Conservation (phyloP, 2,888 invertebrate species). For the Fragum sueziense region DNA sequence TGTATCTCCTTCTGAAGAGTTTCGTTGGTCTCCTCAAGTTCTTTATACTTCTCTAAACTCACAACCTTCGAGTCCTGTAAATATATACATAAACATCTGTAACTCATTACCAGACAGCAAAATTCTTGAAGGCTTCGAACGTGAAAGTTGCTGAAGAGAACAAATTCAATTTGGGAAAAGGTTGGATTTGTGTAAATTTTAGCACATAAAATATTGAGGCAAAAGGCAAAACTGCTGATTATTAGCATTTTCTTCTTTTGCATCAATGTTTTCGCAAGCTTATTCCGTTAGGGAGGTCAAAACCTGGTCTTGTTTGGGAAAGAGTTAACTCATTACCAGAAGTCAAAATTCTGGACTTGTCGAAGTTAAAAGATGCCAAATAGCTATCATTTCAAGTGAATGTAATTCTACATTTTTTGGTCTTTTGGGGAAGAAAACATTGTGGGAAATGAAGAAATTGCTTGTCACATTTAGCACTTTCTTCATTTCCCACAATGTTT, state of each 20-base stretch:
- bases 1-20: conserved; percentile 75
- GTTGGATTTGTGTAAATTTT: too few relatives aligned
- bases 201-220: too few relatives aligned
- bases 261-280: too few relatives aligned
- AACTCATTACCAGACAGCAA: not conserved
- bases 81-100: not conserved
- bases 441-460: not conserved
- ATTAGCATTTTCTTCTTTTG: too few relatives aligned
- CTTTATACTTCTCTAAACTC: conserved; percentile 63
- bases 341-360: too few relatives aligned
- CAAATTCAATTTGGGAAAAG: not conserved
- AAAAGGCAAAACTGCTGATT: too few relatives aligned
- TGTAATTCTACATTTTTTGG: too few relatives aligned
- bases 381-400: too few relatives aligned
- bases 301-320: too few relatives aligned
- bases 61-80: conserved; percentile 65
- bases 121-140: not conserved
- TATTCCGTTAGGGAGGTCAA: too few relatives aligned
- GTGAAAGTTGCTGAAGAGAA: not conserved
- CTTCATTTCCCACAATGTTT: not conserved
- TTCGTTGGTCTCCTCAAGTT: conserved; percentile 73
- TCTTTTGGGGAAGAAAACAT: not conserved
- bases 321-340: too few relatives aligned
- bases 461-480: not conserved
- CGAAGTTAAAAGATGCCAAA: too few relatives aligned